Evolutionary conservation across 2,888 invertebrate genomes (phyloP).

Genomic region (Zygothrica quintamaculata): DNA sequence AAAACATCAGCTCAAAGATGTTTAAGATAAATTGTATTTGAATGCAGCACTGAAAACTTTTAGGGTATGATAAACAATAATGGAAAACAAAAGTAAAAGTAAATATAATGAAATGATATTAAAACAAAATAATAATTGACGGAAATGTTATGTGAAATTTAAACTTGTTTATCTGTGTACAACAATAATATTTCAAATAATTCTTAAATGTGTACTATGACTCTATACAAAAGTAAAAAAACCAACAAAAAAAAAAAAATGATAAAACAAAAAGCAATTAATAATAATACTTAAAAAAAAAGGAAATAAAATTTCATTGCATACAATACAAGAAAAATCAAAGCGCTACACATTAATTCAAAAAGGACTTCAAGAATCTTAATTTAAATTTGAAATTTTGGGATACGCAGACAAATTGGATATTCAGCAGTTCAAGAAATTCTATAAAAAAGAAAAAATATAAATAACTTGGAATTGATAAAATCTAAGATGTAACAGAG

Average conservation of each 20-base stretch:
- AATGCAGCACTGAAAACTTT: conserved; percentile 66
- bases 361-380: conserved; percentile 70
- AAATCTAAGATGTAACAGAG: neutral
- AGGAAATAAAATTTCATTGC: conserved; percentile 33
- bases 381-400: neutral
- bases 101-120: conserved; percentile 27
- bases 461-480: conserved; percentile 25
- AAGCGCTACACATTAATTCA: conserved; percentile 25
- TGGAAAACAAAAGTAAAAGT: conserved; percentile 21
- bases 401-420: neutral
- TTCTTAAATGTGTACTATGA: conserved; percentile 72
- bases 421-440: conserved; percentile 3
- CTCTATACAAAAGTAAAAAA: conserved; percentile 53
- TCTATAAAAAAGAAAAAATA: no score
- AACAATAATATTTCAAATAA: conserved; percentile 75
- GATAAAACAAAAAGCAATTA: conserved; percentile 15
- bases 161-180: conserved; percentile 79
- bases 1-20: conserved; percentile 29
- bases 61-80: conserved; percentile 43
- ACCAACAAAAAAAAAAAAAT: conserved; percentile 18
- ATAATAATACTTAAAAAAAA: no score
- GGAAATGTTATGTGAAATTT: conserved; percentile 61
- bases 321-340: conserved; percentile 37
- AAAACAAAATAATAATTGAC: conserved; percentile 18
- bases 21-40: conserved; percentile 39